phyloP scores from a whole-genome alignment of 1,140 invertebrate species.

The Zaprionus gabonicus region DNA sequence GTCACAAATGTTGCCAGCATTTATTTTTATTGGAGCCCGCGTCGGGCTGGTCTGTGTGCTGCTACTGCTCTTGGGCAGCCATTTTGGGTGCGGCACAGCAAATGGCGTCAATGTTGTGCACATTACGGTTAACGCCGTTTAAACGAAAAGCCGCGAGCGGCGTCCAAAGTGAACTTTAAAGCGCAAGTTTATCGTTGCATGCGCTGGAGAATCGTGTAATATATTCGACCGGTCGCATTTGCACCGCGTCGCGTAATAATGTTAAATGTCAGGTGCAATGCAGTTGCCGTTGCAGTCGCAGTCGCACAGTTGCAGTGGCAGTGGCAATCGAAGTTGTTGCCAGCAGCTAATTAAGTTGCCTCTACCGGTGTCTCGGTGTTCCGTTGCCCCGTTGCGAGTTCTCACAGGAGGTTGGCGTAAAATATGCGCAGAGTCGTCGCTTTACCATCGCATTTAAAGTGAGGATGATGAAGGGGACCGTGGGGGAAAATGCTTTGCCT shows the following conservation, averaged over 20 bases:
- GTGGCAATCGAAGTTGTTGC: slow-evolving; percentile 44
- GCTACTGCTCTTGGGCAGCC: slow-evolving; percentile 14
- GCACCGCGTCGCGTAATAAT: slow-evolving; percentile 71
- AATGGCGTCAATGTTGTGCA: slow-evolving; percentile 73
- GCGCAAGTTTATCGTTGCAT: slow-evolving; percentile 48
- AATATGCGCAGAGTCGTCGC: slow-evolving; percentile 28
- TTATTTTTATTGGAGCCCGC: slow-evolving; percentile 42
- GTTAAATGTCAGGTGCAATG: slow-evolving; percentile 80
- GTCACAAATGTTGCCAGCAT: slow-evolving; percentile 48
- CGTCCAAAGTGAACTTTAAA: slow-evolving; percentile 49
- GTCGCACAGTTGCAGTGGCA: slow-evolving; percentile 46
- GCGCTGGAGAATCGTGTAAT: slow-evolving; percentile 42
- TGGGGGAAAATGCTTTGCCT: not conserved
- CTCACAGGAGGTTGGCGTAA: slow-evolving; percentile 22
- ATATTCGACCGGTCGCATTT: slow-evolving; percentile 43
- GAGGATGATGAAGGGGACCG: not conserved
- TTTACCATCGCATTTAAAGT: slow-evolving; percentile 1
- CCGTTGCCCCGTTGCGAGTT: not conserved
- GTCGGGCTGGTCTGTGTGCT: not conserved
- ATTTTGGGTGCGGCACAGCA: slow-evolving; percentile 40
- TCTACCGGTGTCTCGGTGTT: not conserved
- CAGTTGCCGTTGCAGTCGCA: slow-evolving; percentile 45
- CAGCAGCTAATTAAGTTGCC: slow-evolving; percentile 54
- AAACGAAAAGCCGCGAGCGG: slow-evolving; percentile 33
- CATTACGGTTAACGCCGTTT: slow-evolving; percentile 73